These are phyloP conservation scores for Drosophila flavopinicola DNA, from an alignment of 2,888 invertebrate species.

Conservation along the genomic window DNA sequence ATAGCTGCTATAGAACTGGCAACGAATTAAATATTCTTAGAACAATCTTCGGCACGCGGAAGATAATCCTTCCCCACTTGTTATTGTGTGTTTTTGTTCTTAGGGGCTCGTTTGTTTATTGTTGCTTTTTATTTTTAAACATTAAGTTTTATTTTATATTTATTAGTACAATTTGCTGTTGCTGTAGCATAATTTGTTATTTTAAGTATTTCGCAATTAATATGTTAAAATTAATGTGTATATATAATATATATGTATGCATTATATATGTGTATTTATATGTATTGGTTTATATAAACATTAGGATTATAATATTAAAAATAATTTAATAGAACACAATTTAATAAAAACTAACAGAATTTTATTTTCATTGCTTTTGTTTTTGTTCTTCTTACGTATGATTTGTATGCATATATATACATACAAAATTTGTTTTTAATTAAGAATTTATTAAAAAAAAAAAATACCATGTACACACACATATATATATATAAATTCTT, in stretches of 20 bases:
- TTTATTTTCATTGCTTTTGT: slow-evolving; percentile 48
- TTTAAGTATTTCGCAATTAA: slow-evolving; percentile 50
- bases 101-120: slow-evolving; percentile 29
- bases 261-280: slow-evolving; percentile 40
- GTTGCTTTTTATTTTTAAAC: slow-evolving; percentile 48
- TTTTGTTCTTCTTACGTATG: slow-evolving; percentile 37
- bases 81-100: slow-evolving; percentile 45
- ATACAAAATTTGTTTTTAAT: slow-evolving; percentile 52
- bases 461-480: no score
- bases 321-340: slow-evolving; percentile 77
- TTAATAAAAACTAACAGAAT: slow-evolving; percentile 76
- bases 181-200: slow-evolving; percentile 18
- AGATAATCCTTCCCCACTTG: no score
- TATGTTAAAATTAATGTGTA: slow-evolving; percentile 42
- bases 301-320: slow-evolving; percentile 71
- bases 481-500: no score
- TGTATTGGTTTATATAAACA: slow-evolving; percentile 55
- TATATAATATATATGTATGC: slow-evolving; percentile 31
- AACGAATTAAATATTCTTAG: no score
- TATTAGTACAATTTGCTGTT: slow-evolving; percentile 65
- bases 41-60: no score
- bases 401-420: slow-evolving; percentile 33
- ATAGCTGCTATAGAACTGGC: no score
- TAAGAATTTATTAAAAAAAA: slow-evolving; percentile 10
- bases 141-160: slow-evolving; percentile 61